Evolutionary conservation across 2,797 vertebrate genomes (phyloP), one percentile per base, ranked within the genome.

Genomic region (Myotis pilosus): DNA sequence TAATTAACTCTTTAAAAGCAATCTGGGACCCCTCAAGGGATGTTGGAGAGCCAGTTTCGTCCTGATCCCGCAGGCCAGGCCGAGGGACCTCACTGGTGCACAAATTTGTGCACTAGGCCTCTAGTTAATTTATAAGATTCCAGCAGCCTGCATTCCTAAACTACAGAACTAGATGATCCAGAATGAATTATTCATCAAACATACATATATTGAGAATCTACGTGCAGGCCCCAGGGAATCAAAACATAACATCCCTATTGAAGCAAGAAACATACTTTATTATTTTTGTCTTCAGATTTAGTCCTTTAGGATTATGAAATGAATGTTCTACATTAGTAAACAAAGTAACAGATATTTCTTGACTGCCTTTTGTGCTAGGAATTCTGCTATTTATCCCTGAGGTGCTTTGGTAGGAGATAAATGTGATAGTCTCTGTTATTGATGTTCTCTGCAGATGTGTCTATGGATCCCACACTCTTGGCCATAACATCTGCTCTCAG

Each of bases 361-460:
- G 62, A 72, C 22, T 88, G 51, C 33, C 20, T 91, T 71, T 30
- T 74, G 36, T 95, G 92, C 49, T 95, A 83, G 86, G 33, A 69
- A 94, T 89, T 91, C 49, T 79, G 3, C 53, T 90, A 33, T 87
- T 91, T 93, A 78, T 74, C 72, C 12, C 44, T 71, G 74, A 89
- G 17, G 33, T 76, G 12, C 49, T 96, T 88, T 92, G 47, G 47
- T 53, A 49, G 55, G 55, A 93, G 75, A 71, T 88, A 85, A 96
- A 69, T 87, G n/a, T 10, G 23, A 51, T 55, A n/a, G 15, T 51
- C 44, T 86, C 62, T 88, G 41, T 92, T 92, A 69, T 23, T 90
- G 85, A 93, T 81, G 68, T 12, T 94, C 84, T 95, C 51, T 93
- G 90, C 87, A 95, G 90, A 66, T 81, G 66, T 80, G n/a, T n/a